Evolutionary conservation across 2,113 vertebrate species (phyloP), one percentile per base, ranked within the genome.

Genomic region (Diphyllodes magnificus): DNA sequence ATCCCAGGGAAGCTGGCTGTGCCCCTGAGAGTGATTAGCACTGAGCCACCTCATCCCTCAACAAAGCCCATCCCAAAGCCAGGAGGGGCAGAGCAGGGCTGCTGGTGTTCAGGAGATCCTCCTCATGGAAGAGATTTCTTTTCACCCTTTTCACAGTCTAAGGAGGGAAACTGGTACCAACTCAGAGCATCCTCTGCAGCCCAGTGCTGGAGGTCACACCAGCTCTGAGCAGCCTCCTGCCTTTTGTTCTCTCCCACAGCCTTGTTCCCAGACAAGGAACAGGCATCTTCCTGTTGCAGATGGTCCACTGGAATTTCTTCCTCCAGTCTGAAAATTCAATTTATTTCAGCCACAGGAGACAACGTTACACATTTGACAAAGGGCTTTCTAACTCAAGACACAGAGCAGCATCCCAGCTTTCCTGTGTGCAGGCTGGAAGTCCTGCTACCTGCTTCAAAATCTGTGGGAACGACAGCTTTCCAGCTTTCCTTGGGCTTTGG

Each of bases 121-220:
- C 15, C 47, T 59, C 4, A 3, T 20, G 21, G 30, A 54, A 75
- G 8, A 69, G 40, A 40, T 65, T 78, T 81, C 17, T 68, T 63
- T 68, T 69, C 27, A 65, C 11, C 2, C n/a, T 50, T 86, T 59
- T 51, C 37, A 27, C 0, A 2, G 51, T 50, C 39, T 54, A 50
- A 75, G 0, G 3, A 37, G 10, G 47, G 22, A n/a, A 15, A 7
- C 16, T 1, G 3, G 35, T 19, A 77, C 39, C 6, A 3, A 18
- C 37, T 53, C 0, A 0, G 47, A n/a, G 28, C 60, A 50, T 45
- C 47, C 42, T 35, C 64, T 51, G 59, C 1, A 7, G 33, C 44
- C 44, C 37, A 27, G n/a, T 25, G 53, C 37, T 63, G 65, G 65
- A 31, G 35, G 24, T 15, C 2, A 6, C 66, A 44, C 16, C 59